Percentiles rank a stretch among this genome's conserved stretches.
Conservation (phyloP, 2,797 vertebrate genomes). For the Chelonia mydas region DNA sequence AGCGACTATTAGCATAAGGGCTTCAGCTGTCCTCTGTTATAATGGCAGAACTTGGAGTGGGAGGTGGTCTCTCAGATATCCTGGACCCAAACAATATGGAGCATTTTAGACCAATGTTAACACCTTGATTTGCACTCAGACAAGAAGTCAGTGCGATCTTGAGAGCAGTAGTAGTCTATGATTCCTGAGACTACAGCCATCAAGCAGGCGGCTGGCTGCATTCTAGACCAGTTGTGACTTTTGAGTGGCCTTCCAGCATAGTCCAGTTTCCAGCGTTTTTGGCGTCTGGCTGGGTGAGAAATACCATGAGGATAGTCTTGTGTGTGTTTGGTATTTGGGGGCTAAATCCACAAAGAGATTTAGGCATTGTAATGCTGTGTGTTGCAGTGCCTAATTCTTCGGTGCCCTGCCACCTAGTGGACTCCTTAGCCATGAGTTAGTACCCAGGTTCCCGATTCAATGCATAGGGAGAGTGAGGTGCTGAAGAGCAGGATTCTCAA, state of each 20-base stretch:
- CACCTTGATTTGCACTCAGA: rapidly evolving
- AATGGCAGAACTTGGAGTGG: neutral
- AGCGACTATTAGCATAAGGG: neutral
- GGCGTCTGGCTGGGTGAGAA: neutral
- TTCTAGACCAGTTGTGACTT: neutral
- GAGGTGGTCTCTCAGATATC: neutral
- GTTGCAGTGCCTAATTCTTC: no score
- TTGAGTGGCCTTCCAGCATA: neutral
- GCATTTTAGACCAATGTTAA: neutral
- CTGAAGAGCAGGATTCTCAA: no score
- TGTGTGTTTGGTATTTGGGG: neutral
- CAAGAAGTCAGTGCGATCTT: neutral
- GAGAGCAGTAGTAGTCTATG: neutral
- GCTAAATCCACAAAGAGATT: no score
- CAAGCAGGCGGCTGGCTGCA: neutral
- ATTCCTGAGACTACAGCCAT: neutral
- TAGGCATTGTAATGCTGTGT: no score
- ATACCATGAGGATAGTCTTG: neutral
- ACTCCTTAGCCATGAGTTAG: no score
- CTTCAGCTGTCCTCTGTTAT: neutral
- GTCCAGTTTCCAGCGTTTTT: neutral
- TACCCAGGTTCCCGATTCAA: no score
- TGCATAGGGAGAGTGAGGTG: no score
- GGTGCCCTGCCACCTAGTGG: no score
- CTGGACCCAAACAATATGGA: neutral